Evolutionary conservation across 2,113 vertebrate genomes (phyloP).

Genomic region (Saccopteryx bilineata): DNA sequence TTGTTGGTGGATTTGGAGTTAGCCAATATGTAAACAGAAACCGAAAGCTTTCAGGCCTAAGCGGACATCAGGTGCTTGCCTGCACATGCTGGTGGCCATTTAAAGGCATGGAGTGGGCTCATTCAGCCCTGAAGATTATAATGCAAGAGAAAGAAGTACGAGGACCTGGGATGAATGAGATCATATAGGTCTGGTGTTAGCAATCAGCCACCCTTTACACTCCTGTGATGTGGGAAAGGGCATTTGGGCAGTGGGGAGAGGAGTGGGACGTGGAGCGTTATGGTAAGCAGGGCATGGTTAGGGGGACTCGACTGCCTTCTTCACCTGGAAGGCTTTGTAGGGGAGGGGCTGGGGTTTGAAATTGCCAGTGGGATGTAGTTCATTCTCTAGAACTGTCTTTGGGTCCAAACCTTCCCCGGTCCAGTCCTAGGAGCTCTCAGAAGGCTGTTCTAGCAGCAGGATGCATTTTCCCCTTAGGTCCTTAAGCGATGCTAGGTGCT

Average conservation of each 20-base stretch:
- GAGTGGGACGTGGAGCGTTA: neutral
- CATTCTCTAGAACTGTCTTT: conserved; percentile 2
- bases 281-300: neutral
- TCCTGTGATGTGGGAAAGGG: neutral
- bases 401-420: neutral
- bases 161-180: neutral
- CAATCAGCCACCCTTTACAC: neutral
- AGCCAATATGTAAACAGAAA: neutral
- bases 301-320: neutral
- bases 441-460: neutral
- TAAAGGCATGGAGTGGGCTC: neutral
- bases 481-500: neutral
- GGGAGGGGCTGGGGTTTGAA: neutral
- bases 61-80: conserved; percentile 1
- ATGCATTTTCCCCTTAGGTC: neutral
- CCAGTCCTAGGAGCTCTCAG: neutral
- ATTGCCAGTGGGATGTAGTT: neutral
- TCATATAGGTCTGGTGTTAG: neutral
- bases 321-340: neutral
- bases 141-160: neutral
- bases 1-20: conserved; percentile 50
- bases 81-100: neutral
- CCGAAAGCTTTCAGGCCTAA: neutral
- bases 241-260: conserved; percentile 22
- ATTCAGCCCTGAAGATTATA: neutral